Percentiles rank a stretch among this genome's conserved stretches.
phyloP scores from a whole-genome alignment of 2,113 vertebrate species.

The Dunckerocampus dactyliophorus region DNA sequence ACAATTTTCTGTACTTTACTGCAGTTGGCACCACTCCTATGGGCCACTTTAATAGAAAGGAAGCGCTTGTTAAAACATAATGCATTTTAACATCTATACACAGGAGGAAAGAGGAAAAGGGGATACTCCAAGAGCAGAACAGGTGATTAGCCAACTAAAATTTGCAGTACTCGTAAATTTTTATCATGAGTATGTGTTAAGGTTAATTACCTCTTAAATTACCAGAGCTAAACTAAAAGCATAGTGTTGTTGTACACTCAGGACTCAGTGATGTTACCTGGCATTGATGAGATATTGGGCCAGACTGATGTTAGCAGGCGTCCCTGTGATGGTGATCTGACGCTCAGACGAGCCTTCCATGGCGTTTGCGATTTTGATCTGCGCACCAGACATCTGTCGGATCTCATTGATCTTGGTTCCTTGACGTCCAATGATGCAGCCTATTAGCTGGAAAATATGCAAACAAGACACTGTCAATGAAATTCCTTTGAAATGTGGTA shows the following conservation, averaged over 20 bases:
- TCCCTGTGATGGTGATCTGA: conserved; percentile 98
- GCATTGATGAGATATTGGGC: conserved; percentile 99
- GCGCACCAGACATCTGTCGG: conserved; percentile 98
- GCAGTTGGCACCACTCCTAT: too few species aligned
- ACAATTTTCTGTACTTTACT: too few species aligned
- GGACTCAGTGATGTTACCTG: conserved; percentile 76
- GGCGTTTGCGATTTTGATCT: conserved; percentile 98
- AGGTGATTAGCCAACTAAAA: neutral
- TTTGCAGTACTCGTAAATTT: neutral
- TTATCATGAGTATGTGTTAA: neutral
- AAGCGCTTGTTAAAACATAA: too few species aligned
- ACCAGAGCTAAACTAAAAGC: too few species aligned
- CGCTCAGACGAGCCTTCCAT: conserved; percentile 96
- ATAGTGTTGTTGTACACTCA: neutral
- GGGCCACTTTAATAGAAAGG: too few species aligned
- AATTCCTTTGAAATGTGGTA: too few species aligned
- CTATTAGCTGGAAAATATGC: conserved; percentile 86
- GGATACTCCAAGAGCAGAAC: neutral
- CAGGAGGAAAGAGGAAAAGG: neutral
- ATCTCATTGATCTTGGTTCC: conserved; percentile 99
- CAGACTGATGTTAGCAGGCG: conserved; percentile 97
- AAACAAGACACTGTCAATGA: conserved; percentile 1
- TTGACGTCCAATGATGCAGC: conserved; percentile 98
- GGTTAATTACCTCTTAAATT: too few species aligned
- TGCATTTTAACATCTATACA: too few species aligned